Percentiles rank a stretch among this genome's conserved stretches.
These are phyloP conservation scores for Lycaena phlaeas DNA, from an alignment of 2,888 invertebrate genomes.

Conservation along the genomic window DNA sequence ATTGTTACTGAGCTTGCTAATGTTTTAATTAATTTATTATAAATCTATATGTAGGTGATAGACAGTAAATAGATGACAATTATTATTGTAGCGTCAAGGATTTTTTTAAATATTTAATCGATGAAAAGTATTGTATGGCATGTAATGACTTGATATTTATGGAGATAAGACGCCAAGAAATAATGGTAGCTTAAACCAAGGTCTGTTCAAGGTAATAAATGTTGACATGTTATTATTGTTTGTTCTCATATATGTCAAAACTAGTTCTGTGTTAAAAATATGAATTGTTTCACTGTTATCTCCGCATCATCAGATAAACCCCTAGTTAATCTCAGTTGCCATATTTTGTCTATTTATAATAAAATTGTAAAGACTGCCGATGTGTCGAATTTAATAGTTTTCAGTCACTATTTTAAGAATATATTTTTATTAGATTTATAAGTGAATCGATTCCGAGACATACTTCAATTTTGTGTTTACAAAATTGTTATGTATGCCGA, in stretches of 20 bases:
- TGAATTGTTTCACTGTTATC: too few species aligned
- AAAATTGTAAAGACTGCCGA: slow-evolving; percentile 1
- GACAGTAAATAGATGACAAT: too few species aligned
- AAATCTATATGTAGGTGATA: too few species aligned
- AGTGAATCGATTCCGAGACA: background rate
- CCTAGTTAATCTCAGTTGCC: slow-evolving; percentile 2
- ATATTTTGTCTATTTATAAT: background rate
- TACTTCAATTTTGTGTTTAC: slow-evolving; percentile 3
- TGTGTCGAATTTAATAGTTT: slow-evolving; percentile 1
- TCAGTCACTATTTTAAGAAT: slow-evolving; percentile 1
- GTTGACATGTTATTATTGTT: background rate
- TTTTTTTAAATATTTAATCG: too few species aligned
- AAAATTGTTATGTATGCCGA: background rate
- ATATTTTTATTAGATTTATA: background rate
- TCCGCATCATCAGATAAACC: background rate
- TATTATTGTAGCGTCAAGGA: too few species aligned
- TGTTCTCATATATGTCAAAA: too few species aligned
- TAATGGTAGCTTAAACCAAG: background rate
- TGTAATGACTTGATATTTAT: too few species aligned
- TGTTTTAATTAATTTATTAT: too few species aligned
- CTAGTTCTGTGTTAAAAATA: too few species aligned
- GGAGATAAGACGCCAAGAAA: background rate
- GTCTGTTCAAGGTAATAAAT: background rate
- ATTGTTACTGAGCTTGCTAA: too few species aligned
- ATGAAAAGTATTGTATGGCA: too few species aligned